Evolutionary conservation across 2,113 vertebrate genomes (phyloP).

Genomic region (Rhabdornis inornatus): DNA sequence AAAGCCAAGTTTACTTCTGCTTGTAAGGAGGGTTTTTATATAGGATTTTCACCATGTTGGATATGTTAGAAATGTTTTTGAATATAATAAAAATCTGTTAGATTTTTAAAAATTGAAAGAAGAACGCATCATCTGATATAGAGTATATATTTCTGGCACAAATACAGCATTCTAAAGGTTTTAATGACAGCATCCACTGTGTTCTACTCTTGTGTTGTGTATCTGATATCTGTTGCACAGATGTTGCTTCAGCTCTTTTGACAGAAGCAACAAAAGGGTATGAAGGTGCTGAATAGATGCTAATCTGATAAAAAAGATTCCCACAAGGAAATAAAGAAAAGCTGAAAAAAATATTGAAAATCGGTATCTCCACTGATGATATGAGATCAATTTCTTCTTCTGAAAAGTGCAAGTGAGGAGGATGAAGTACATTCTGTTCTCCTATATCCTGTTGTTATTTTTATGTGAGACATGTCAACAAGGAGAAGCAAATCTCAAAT

Average conservation of each 20-base stretch:
- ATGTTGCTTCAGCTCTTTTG: not conserved
- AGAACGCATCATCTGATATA: not conserved
- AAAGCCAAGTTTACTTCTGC: not conserved
- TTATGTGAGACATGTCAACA: not conserved
- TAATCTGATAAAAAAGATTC: not conserved
- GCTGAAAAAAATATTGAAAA: not conserved
- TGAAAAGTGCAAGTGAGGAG: not conserved
- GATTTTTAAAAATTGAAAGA: not conserved
- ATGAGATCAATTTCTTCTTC: not conserved
- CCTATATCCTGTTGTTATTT: not conserved
- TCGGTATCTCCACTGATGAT: not conserved
- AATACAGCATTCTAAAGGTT: not conserved
- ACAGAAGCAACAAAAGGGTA: not conserved
- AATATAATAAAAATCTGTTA: not conserved
- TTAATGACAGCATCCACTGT: not conserved
- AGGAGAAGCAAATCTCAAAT: not conserved
- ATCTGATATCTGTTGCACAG: not conserved
- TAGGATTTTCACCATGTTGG: not conserved
- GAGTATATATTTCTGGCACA: not conserved
- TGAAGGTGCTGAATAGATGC: not conserved
- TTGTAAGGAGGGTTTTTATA: not conserved
- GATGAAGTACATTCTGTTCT: not conserved
- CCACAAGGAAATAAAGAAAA: not conserved
- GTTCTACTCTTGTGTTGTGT: not conserved
- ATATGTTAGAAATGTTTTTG: not conserved